Evolutionary conservation across 2,797 vertebrate species (phyloP), one percentile per base, ranked within the genome.

Genomic region (Urosaurus nigricauda): DNA sequence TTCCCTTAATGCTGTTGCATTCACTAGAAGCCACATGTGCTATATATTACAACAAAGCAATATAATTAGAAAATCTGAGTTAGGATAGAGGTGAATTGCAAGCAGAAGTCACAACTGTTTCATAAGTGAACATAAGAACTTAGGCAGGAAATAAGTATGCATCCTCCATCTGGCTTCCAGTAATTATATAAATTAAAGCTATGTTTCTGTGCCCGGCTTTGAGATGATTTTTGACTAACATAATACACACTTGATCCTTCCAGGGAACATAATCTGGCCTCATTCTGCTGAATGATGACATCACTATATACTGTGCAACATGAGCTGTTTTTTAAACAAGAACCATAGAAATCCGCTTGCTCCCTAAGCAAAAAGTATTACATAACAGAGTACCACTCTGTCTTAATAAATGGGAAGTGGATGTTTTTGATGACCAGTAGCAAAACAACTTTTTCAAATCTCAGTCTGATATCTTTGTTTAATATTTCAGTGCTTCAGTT

Each of bases 91-190:
- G 92, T 86, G 58, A 92, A 93, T 47, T 95, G 86, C 95, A 96
- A 96, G 93, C 74, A 95, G 90, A 95, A 91, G 96, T 92, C 73
- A 91, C 90, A 95, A 92, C 88, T 93, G 79, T 84, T 94, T 93
- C 43, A 86, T 85, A 90, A 93, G 53, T 87, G 37, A 94, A 90
- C 77, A 77, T 89, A 91, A 92, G 87, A 92, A 93, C 90, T 91
- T 90, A 83, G 0, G 60, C 0, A 81, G 90, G 81, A 92, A 94
- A 93, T 71, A 93, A 92, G 79, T 43, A 32, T n/a, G 79, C 1
- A 79, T 89, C 83, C 87, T 92, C 91, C 93, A 95, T 90, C 90
- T 93, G 85, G 86, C 71, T 87, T 65, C 71, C 68, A 92, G 87
- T 94, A 91, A 95, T 94, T 93, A 95, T 63, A 93, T 92, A 94